phyloP scores from a whole-genome alignment of 64 coral and sea anemone species.

The Exaiptasia diaphana region DNA sequence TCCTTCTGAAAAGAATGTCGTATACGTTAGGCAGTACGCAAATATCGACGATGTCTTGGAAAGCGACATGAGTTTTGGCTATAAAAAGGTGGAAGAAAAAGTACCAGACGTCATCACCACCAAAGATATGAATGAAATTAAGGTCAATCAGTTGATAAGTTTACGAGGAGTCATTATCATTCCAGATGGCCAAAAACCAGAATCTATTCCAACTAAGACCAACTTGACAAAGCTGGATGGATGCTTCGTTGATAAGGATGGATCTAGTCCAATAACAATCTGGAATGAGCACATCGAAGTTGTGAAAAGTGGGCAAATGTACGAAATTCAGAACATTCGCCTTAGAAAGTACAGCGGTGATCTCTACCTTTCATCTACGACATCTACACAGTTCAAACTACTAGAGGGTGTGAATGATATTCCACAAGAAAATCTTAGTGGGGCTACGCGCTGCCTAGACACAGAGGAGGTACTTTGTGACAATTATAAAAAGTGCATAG shows the following conservation, averaged over 20 bases:
- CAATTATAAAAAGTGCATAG: not conserved
- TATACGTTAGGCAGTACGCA: conserved; percentile 7
- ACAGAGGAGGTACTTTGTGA: not conserved
- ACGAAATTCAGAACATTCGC: conserved; percentile 8
- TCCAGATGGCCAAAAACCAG: not conserved
- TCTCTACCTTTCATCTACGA: not conserved
- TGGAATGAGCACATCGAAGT: conserved; percentile 7
- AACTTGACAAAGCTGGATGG: conserved; percentile 23
- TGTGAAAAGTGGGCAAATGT: not conserved
- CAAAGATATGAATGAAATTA: conserved; percentile 10
- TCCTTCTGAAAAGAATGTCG: conserved; percentile 6
- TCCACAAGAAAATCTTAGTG: not conserved
- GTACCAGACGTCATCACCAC: conserved; percentile 3
- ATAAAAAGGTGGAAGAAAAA: not conserved
- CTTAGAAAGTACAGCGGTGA: conserved; percentile 5
- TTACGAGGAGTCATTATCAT: conserved; percentile 13
- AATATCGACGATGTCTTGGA: conserved; percentile 18
- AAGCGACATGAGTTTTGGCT: conserved; percentile 1
- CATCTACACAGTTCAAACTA: not conserved
- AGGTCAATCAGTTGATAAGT: conserved; percentile 4
- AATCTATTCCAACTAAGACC: conserved; percentile 1
- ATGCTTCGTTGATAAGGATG: conserved; percentile 20
- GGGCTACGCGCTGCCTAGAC: not conserved
- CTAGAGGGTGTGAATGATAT: not conserved
- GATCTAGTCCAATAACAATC: not conserved